A percentile compares a stretch with the other conserved stretches of the same genome.
Conservation (phyloP, 2,888 invertebrate species). For the Synanthedon tipuliformis region DNA sequence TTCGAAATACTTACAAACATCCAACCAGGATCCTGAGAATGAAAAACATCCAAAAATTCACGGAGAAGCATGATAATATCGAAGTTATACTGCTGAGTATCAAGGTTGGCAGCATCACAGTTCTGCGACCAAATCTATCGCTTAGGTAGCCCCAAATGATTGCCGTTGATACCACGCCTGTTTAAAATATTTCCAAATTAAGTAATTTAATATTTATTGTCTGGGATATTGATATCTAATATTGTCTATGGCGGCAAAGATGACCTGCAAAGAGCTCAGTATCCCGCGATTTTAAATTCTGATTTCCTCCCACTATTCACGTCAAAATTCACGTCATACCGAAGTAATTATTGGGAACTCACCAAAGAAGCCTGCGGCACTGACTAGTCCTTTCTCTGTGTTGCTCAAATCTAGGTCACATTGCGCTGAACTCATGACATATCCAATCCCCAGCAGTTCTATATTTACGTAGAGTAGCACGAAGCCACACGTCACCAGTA, state of each 20-base stretch:
- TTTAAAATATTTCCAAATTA: slow-evolving; percentile 1
- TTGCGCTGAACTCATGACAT: slow-evolving; percentile 74
- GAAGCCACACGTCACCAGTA: slow-evolving; percentile 73
- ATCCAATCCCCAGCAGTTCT: slow-evolving; percentile 76
- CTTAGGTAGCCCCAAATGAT: slow-evolving; percentile 85
- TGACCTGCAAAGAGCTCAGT: too few species aligned
- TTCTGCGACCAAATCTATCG: slow-evolving; percentile 77
- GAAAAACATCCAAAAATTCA: slow-evolving; percentile 69
- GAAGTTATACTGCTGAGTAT: slow-evolving; percentile 67
- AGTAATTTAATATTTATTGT: slow-evolving; percentile 1
- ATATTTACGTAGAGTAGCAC: slow-evolving; percentile 76
- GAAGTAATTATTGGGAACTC: slow-evolving; percentile 4
- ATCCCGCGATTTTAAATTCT: too few species aligned
- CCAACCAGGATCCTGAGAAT: slow-evolving; percentile 75
- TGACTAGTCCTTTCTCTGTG: slow-evolving; percentile 72
- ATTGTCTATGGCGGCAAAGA: not conserved
- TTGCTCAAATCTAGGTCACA: slow-evolving; percentile 73
- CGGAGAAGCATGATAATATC: slow-evolving; percentile 70
- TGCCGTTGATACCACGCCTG: slow-evolving; percentile 78
- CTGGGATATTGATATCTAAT: not conserved
- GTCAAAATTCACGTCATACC: too few species aligned
- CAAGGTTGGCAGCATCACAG: slow-evolving; percentile 65
- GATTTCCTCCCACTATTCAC: too few species aligned
- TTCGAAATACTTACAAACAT: slow-evolving; percentile 57
- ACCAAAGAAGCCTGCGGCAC: slow-evolving; percentile 76